Percentiles rank a stretch among this genome's conserved stretches.
These are phyloP conservation scores for Agriotes lineatus DNA, from an alignment of 2,888 invertebrate species.

Conservation along the genomic window DNA sequence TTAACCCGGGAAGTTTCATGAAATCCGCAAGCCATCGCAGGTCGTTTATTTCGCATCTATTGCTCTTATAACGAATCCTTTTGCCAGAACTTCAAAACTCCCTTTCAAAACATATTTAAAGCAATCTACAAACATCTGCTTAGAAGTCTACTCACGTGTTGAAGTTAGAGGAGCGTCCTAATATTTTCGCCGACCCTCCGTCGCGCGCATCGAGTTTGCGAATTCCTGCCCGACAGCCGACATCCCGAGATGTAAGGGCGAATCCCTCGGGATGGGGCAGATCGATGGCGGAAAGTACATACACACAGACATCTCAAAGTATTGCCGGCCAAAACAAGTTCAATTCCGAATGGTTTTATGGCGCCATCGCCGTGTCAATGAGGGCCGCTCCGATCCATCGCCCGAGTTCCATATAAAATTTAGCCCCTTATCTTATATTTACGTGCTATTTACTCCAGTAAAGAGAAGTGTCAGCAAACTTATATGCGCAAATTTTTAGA, in stretches of 20 bases:
- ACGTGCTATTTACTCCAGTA: too few relatives aligned
- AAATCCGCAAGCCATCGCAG: conserved; percentile 15
- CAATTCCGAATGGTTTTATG: conserved; percentile 23
- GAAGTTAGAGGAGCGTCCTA: conserved; percentile 37
- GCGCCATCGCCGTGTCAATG: conserved; percentile 1
- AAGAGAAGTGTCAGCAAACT: too few relatives aligned
- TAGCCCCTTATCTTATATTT: neutral
- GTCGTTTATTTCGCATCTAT: conserved; percentile 27
- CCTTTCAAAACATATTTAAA: conserved; percentile 33
- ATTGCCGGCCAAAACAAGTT: conserved; percentile 25
- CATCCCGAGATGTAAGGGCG: conserved; percentile 34
- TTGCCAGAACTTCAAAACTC: conserved; percentile 21
- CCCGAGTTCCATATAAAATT: neutral
- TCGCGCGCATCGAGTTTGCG: conserved; percentile 29
- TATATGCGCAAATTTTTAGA: too few relatives aligned
- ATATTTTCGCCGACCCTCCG: conserved; percentile 34
- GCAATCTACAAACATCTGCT: conserved; percentile 33
- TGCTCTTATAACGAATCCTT: conserved; percentile 25
- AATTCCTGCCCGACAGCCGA: conserved; percentile 35
- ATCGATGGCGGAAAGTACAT: conserved; percentile 34
- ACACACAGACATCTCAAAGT: conserved; percentile 28
- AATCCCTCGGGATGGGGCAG: conserved; percentile 30
- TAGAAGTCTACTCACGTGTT: conserved; percentile 37
- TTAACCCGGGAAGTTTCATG: conserved; percentile 4
- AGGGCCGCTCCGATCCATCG: neutral